Percentiles rank a stretch among this genome's conserved stretches.
Evolutionary conservation across 2,797 vertebrate genomes (phyloP).

Genomic region (Echeneis naucrates): DNA sequence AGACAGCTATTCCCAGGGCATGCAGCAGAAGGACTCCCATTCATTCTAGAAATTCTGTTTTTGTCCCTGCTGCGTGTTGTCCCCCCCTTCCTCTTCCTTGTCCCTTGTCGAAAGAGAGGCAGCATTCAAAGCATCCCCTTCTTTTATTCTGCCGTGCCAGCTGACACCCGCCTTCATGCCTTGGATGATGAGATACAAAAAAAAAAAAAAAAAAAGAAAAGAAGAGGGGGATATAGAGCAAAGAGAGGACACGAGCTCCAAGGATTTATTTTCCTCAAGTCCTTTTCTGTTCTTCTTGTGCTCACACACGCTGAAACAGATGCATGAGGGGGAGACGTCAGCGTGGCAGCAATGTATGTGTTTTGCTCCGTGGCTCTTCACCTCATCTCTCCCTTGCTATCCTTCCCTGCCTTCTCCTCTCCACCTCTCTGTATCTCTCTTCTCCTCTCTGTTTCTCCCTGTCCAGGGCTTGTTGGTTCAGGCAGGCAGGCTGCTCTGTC

Average conservation of each 20-base stretch:
- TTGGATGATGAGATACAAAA: conserved; percentile 65
- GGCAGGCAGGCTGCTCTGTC: conserved; percentile 57
- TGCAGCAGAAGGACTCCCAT: conserved; percentile 85
- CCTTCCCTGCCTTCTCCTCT: conserved; percentile 53
- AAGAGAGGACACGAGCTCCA: conserved; percentile 53
- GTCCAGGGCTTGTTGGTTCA: conserved; percentile 44
- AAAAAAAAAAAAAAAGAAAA: conserved; percentile 19
- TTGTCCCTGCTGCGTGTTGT: conserved; percentile 64
- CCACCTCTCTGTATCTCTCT: conserved; percentile 44
- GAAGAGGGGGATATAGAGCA: conserved; percentile 42
- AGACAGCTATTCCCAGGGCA: conserved; percentile 86
- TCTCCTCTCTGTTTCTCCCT: conserved; percentile 53
- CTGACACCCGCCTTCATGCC: conserved; percentile 76
- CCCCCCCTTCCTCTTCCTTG: conserved; percentile 70
- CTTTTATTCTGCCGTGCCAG: conserved; percentile 74
- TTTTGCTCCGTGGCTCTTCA: conserved; percentile 65
- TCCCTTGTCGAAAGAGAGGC: conserved; percentile 78
- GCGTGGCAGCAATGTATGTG: conserved; percentile 67
- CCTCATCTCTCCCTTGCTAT: conserved; percentile 62
- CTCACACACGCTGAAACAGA: conserved; percentile 57
- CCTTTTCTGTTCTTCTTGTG: conserved; percentile 50
- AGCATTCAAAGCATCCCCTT: conserved; percentile 86
- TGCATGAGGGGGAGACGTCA: conserved; percentile 70
- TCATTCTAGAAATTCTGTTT: conserved; percentile 85
- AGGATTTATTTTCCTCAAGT: conserved; percentile 58